Conservation (phyloP, 2,113 vertebrate species). For the Callionymus lyra region DNA sequence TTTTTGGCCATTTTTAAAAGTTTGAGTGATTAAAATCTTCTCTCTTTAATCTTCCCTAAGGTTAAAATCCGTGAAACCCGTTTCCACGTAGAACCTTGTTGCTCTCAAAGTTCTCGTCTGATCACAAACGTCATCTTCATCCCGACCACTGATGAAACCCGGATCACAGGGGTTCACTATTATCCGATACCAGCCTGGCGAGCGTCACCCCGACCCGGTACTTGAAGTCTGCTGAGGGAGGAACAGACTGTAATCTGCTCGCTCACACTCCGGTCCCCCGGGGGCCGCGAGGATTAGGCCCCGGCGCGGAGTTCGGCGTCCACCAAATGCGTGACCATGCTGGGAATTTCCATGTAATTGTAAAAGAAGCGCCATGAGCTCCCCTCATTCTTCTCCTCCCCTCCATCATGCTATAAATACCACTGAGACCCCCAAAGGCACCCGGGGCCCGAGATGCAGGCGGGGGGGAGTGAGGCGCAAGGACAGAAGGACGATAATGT, state of each 20-base stretch:
- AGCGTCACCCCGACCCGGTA: constrained; percentile 23
- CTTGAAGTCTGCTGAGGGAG: constrained; percentile 61
- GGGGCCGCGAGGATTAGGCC: constrained; percentile 57
- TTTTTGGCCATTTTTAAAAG: too few relatives aligned
- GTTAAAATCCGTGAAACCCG: too few relatives aligned
- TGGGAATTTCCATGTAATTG: constrained; percentile 69
- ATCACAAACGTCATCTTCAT: constrained; percentile 40
- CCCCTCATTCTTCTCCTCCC: constrained; percentile 31
- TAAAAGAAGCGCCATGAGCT: constrained; percentile 43
- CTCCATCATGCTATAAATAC: constrained; percentile 47
- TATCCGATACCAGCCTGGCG: constrained; percentile 16
- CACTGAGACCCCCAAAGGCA: constrained; percentile 38
- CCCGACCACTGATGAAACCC: constrained; percentile 44
- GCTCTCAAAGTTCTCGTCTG: too few relatives aligned
- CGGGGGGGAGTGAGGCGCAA: constrained; percentile 27
- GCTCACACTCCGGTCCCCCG: constrained; percentile 58
- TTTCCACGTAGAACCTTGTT: too few relatives aligned
- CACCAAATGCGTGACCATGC: constrained; percentile 55
- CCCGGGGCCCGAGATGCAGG: constrained; percentile 15
- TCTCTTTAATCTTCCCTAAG: too few relatives aligned
- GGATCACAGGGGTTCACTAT: constrained; percentile 19
- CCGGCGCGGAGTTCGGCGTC: constrained; percentile 47
- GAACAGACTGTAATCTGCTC: constrained; percentile 59
- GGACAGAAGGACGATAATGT: constrained; percentile 33
- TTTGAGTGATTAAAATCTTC: too few relatives aligned